Evolutionary conservation across 2,888 invertebrate species (phyloP), one percentile per base, ranked within the genome.

Genomic region (Eurois occulta): DNA sequence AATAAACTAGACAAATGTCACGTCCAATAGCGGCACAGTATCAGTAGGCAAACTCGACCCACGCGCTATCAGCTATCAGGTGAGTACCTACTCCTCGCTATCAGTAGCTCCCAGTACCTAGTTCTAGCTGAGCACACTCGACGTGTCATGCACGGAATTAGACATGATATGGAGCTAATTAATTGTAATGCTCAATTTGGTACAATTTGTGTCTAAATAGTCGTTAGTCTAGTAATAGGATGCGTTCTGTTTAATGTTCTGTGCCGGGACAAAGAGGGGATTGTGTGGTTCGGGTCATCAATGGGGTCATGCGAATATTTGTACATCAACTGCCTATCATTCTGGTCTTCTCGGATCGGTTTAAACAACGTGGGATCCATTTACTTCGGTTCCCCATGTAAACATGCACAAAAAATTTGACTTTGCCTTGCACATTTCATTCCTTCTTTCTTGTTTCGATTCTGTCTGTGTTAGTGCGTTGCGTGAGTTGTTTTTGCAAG

Each of bases 131-230:
- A n/a, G 32, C 43, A 13, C 52, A 58, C 48, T 41, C 46, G 6
- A 66, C 38, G 64, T 74, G 85, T 81, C 87, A 81, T 55, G 52
- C 75, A 71, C 71, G 52, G 62, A 81, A 84, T 85, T 80, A 72
- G 73, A 82, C 41, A 64, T 65, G 71, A 78, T 77, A 77, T 43
- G 52, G 28, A n/a, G 72, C 75, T 75, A 76, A 87, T 85, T 80
- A 79, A 83, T 66, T 72, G 2, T 74, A 79, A 84, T 76, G 80
- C 43, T 76, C 65, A 84, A 86, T 86, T 85, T 77, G 60, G 13
- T 41, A 80, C 69, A 86, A 86, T 86, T 83, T 75, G 84, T 74
- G 24, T 62, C 46, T 66, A 83, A 73, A 78, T 52, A 55, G 58
- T 62, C 11, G 62, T 38, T 66, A 65, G 48, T 62, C 55, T 72